phyloP scores from a whole-genome alignment of 2,888 invertebrate genomes.

The Lamproptera curius region DNA sequence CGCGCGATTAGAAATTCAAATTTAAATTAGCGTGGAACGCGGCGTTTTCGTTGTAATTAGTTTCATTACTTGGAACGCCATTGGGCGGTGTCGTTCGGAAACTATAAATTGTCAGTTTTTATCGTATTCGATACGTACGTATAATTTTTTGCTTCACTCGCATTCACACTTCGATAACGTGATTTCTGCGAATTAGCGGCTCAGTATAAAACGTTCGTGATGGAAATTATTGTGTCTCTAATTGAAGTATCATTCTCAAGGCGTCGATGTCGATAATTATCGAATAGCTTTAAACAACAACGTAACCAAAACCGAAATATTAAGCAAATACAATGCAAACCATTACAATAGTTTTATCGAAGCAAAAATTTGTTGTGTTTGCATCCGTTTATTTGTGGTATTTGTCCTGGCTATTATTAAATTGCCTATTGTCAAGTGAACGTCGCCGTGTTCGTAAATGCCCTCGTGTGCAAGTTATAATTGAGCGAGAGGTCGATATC shows the following conservation, averaged over 20 bases:
- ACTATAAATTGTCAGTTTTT: constrained; percentile 8
- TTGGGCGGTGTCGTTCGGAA: not conserved
- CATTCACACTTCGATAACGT: constrained; percentile 45
- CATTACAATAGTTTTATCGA: no score
- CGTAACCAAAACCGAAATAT: not conserved
- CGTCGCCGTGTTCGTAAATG: constrained; percentile 34
- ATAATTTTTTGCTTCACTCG: constrained; percentile 13
- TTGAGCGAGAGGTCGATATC: constrained; percentile 38
- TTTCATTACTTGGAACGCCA: constrained; percentile 21
- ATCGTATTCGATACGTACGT: constrained; percentile 18
- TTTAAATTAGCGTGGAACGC: constrained; percentile 57
- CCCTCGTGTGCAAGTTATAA: constrained; percentile 28
- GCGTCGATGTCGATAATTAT: constrained; percentile 24
- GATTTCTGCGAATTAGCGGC: constrained; percentile 58
- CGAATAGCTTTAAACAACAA: constrained; percentile 11
- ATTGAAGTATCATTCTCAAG: constrained; percentile 60
- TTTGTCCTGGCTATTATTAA: no score
- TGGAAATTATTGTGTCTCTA: constrained; percentile 63
- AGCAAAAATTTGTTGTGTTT: no score
- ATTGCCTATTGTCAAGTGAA: constrained; percentile 31
- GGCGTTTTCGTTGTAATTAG: constrained; percentile 29
- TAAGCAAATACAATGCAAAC: no score
- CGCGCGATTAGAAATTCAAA: constrained; percentile 47
- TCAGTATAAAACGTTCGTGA: constrained; percentile 45
- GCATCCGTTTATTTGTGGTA: no score